Evolutionary conservation across 2,797 vertebrate genomes (phyloP).

Genomic region (Loris lydekkerianus): DNA sequence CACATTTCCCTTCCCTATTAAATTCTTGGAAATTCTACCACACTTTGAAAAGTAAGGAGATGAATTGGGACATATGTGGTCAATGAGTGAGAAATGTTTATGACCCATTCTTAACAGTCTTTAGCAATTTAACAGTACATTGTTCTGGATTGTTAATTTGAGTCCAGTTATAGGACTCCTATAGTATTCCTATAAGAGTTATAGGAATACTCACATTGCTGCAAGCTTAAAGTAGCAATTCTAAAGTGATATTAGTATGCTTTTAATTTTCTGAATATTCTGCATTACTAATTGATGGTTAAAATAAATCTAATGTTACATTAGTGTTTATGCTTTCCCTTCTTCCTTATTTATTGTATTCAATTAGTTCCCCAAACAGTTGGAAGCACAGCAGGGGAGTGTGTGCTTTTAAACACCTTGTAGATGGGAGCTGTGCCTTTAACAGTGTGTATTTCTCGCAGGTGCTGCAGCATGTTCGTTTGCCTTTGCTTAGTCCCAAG

Average conservation of each 20-base stretch:
- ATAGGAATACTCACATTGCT: constrained; percentile 33
- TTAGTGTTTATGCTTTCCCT: constrained; percentile 9
- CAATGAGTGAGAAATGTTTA: background rate
- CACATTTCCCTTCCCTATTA: background rate
- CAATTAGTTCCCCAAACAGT: background rate
- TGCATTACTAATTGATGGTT: constrained; percentile 33
- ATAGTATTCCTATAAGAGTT: background rate
- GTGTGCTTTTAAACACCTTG: background rate
- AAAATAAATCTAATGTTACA: constrained; percentile 41
- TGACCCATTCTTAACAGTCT: background rate
- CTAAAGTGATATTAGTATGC: constrained; percentile 46
- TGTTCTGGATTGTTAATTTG: constrained; percentile 31
- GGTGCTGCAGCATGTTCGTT: constrained; percentile 98
- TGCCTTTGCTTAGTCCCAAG: constrained; percentile 98
- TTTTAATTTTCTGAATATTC: constrained; percentile 57
- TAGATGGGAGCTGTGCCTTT: background rate
- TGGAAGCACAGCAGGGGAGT: background rate
- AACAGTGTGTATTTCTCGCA: constrained; percentile 80
- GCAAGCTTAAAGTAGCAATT: background rate
- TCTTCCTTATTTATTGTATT: constrained; percentile 22
- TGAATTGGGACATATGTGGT: background rate
- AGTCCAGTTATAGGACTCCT: background rate
- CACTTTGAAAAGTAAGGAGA: background rate
- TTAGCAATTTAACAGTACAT: constrained; percentile 47
- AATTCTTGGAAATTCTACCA: background rate